Conservation (phyloP, 2,113 vertebrate species). For the Beaufortia kweichowensis region DNA sequence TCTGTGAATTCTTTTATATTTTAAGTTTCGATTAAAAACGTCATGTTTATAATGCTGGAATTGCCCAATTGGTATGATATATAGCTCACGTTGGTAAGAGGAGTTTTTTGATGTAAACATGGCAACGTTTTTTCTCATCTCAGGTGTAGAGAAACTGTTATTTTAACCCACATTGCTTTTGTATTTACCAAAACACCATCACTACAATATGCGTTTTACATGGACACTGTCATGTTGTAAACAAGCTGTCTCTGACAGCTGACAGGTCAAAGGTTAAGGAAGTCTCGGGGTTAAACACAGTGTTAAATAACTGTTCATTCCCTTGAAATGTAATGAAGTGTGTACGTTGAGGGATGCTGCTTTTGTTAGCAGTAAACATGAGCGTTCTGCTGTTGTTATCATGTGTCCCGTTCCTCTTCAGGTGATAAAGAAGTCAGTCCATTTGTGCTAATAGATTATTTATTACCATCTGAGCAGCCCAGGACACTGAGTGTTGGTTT, state of each 20-base stretch:
- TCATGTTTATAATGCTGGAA: too few species aligned
- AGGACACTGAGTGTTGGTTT: background rate
- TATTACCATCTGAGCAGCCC: conserved; percentile 1
- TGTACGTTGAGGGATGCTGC: background rate
- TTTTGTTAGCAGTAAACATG: conserved; percentile 39
- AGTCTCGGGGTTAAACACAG: conserved; percentile 3
- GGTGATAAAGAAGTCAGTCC: conserved; percentile 22
- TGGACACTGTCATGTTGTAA: background rate
- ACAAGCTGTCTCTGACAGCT: background rate
- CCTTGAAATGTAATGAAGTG: conserved; percentile 10
- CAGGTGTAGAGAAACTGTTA: background rate
- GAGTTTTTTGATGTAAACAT: background rate
- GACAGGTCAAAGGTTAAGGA: conserved; percentile 5
- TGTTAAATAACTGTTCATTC: conserved; percentile 14
- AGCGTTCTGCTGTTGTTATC: conserved; percentile 25
- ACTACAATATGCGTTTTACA: background rate
- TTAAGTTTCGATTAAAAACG: too few species aligned
- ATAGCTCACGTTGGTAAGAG: too few species aligned
- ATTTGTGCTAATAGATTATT: conserved; percentile 51
- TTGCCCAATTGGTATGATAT: too few species aligned
- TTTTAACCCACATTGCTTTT: background rate
- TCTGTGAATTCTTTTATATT: too few species aligned
- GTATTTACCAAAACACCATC: background rate
- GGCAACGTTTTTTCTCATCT: background rate
- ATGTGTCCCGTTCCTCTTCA: conserved; percentile 19